Percentiles rank a stretch among this genome's conserved stretches.
Evolutionary conservation across 2,797 vertebrate genomes (phyloP).

Genomic region (Spinibarbus caldwelli): DNA sequence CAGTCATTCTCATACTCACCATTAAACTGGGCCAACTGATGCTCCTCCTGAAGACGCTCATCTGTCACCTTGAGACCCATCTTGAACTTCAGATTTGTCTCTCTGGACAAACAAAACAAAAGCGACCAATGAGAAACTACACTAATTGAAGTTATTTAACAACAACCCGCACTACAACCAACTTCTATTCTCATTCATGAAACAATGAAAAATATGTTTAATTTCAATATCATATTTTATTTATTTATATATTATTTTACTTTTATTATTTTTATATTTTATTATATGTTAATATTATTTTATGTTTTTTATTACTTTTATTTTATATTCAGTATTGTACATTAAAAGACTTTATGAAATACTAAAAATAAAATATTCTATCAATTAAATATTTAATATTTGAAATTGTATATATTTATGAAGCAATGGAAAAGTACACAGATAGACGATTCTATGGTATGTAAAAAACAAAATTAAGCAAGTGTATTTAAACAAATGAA

Average conservation of each 20-base stretch:
- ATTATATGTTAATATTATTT: too few species aligned
- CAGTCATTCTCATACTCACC: conserved; percentile 74
- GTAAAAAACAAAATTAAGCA: background rate
- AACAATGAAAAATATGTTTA: background rate
- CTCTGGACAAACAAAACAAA: conserved; percentile 77
- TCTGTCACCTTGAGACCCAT: conserved; percentile 89
- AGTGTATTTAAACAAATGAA: background rate
- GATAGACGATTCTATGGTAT: background rate
- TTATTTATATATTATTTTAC: too few species aligned
- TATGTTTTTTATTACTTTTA: too few species aligned
- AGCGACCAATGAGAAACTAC: background rate
- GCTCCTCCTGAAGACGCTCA: conserved; percentile 83
- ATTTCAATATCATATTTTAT: too few species aligned
- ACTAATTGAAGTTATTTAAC: background rate
- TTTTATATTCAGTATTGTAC: too few species aligned
- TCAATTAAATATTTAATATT: background rate
- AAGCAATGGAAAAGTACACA: background rate
- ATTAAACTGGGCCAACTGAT: conserved; percentile 82
- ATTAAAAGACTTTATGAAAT: background rate
- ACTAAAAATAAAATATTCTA: background rate
- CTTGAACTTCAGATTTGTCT: conserved; percentile 97
- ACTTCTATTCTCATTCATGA: background rate
- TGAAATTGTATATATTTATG: background rate
- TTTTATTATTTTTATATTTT: too few species aligned
- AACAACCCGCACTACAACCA: background rate